Conservation (phyloP, 2,797 vertebrate species). For the Falco berigora region DNA sequence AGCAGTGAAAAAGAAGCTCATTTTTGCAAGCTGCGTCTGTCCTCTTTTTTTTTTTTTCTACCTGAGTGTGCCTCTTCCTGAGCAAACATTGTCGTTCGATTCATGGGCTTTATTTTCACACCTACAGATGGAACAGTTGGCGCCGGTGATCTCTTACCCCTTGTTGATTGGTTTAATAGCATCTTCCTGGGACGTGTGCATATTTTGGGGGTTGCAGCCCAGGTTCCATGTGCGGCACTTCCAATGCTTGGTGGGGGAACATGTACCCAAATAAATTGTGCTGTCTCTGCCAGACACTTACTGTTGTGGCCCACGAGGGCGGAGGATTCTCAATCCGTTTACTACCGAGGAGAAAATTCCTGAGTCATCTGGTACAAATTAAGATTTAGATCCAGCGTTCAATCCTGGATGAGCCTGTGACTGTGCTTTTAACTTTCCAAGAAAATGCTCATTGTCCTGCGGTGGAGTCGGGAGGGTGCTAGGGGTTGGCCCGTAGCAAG, state of each 20-base stretch:
- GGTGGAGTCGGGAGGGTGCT: neutral
- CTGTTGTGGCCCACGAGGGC: neutral
- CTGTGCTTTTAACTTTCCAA: neutral
- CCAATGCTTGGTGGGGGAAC: neutral
- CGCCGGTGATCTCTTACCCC: neutral
- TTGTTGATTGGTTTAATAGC: neutral
- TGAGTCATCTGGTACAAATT: constrained; percentile 16
- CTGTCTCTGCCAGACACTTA: neutral
- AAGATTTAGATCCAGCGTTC: neutral
- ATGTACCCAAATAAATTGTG: neutral
- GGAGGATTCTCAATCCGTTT: neutral
- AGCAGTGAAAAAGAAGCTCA: neutral
- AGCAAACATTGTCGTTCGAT: accelerated
- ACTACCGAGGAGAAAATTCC: neutral
- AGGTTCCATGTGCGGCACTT: neutral
- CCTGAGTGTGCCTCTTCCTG: neutral
- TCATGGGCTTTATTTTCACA: neutral
- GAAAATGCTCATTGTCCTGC: neutral
- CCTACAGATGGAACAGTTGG: neutral
- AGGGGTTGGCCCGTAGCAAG: neutral
- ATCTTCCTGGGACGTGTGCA: neutral
- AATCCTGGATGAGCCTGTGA: neutral
- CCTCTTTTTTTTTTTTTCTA: neutral
- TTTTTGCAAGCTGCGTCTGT: neutral
- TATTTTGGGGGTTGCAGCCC: neutral